Percentiles rank a stretch among this genome's conserved stretches.
These are phyloP conservation scores for Peromyscus maniculatus DNA, from an alignment of 2,113 vertebrate genomes.

Conservation along the genomic window DNA sequence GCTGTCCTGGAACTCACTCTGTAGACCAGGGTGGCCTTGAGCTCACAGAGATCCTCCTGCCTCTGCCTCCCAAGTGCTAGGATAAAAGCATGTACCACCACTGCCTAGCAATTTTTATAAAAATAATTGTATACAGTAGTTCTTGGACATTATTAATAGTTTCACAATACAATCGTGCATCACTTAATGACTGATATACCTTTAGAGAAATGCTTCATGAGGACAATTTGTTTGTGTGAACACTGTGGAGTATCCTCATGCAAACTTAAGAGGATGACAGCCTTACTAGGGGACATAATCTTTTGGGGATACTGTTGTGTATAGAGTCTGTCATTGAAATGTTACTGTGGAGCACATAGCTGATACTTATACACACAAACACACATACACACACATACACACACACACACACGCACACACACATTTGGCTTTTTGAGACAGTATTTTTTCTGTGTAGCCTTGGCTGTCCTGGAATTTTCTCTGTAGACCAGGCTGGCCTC, in stretches of 20 bases:
- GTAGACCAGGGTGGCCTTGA: background rate
- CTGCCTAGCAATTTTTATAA: background rate
- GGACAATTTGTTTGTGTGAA: background rate
- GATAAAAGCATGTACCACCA: background rate
- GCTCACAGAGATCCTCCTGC: background rate
- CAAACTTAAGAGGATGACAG: background rate
- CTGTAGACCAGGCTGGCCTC: background rate
- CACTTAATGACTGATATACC: background rate
- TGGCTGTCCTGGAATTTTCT: background rate
- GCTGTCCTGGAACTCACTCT: background rate
- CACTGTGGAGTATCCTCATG: background rate
- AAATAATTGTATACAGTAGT: background rate
- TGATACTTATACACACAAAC: background rate
- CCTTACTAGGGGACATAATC: background rate
- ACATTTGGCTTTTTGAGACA: background rate
- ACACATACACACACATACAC: background rate
- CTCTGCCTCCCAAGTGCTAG: background rate
- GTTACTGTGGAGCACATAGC: background rate
- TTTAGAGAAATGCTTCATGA: background rate
- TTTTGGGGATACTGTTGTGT: background rate
- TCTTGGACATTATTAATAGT: conserved; percentile 4
- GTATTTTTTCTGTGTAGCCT: background rate
- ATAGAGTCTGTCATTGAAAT: background rate
- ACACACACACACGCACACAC: background rate
- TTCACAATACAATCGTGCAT: background rate